These are phyloP conservation scores for Montipora cactus DNA, from an alignment of 64 coral and sea anemone genomes.

Conservation along the genomic window DNA sequence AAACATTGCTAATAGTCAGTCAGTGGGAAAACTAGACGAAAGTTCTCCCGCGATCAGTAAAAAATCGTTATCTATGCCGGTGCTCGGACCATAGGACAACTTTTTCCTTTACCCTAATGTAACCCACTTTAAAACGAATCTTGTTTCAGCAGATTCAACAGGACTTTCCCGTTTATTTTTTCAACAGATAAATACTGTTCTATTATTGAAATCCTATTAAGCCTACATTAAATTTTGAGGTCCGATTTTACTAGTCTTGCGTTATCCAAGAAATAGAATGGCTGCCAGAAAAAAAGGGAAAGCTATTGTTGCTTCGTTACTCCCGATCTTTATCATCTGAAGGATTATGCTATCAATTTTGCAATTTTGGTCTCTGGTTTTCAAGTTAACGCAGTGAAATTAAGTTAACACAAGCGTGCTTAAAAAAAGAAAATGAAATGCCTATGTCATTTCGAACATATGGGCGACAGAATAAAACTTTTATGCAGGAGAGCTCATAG, in stretches of 20 bases:
- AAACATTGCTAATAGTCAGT: not conserved
- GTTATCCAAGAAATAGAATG: too few species aligned
- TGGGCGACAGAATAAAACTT: too few species aligned
- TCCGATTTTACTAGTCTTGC: not conserved
- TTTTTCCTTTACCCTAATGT: not conserved
- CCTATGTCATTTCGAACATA: too few species aligned
- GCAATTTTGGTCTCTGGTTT: too few species aligned
- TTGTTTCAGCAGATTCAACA: not conserved
- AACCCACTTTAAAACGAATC: not conserved
- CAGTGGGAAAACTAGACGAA: not conserved
- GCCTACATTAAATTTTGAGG: not conserved
- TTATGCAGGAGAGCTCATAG: too few species aligned
- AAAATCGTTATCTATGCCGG: not conserved
- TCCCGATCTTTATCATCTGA: too few species aligned
- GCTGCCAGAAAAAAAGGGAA: too few species aligned
- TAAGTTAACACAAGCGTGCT: too few species aligned
- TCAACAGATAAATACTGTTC: not conserved
- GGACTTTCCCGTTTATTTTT: not conserved
- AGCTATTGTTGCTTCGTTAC: too few species aligned
- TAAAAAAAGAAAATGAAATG: too few species aligned
- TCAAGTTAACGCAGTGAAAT: too few species aligned
- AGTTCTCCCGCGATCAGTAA: not conserved
- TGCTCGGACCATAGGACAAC: not conserved
- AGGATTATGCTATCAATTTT: too few species aligned
- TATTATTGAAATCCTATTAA: not conserved